These are phyloP conservation scores for Chaitophorus viminalis DNA, from an alignment of 2,888 invertebrate genomes.

Conservation along the genomic window DNA sequence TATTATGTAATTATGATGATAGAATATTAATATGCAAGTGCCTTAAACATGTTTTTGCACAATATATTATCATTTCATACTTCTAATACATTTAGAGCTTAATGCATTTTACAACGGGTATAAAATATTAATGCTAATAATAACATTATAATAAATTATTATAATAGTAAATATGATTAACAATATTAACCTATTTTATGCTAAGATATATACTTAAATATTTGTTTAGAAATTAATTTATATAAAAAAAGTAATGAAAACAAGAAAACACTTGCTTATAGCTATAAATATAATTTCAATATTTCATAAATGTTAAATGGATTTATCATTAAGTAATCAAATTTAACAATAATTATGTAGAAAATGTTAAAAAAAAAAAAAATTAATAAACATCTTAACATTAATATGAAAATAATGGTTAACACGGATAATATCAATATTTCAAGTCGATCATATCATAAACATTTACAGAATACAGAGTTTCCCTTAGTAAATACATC, in stretches of 20 bases:
- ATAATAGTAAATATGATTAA: conserved; percentile 58
- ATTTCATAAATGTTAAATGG: conserved; percentile 15
- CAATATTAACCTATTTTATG: conserved; percentile 26
- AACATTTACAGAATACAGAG: conserved; percentile 19
- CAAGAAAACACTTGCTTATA: conserved; percentile 5
- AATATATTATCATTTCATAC: conserved; percentile 1
- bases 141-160: conserved; percentile 51
- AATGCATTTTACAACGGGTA: conserved; percentile 23
- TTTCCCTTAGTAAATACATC: conserved; percentile 26
- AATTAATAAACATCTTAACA: conserved; percentile 16
- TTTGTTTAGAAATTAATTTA: neutral
- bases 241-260: conserved; percentile 17
- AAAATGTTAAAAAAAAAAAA: conserved; percentile 36
- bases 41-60: neutral
- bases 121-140: conserved; percentile 54
- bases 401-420: conserved; percentile 7
- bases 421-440: conserved; percentile 29
- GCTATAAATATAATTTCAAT: conserved; percentile 4
- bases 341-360: conserved; percentile 44
- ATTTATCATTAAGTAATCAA: conserved; percentile 20
- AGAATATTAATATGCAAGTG: conserved; percentile 1
- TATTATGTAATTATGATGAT: conserved; percentile 16
- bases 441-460: neutral
- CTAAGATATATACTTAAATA: neutral
- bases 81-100: neutral